Percentiles rank a stretch among this genome's conserved stretches.
phyloP scores from a whole-genome alignment of 2,797 vertebrate genomes.

The Mus spretus region DNA sequence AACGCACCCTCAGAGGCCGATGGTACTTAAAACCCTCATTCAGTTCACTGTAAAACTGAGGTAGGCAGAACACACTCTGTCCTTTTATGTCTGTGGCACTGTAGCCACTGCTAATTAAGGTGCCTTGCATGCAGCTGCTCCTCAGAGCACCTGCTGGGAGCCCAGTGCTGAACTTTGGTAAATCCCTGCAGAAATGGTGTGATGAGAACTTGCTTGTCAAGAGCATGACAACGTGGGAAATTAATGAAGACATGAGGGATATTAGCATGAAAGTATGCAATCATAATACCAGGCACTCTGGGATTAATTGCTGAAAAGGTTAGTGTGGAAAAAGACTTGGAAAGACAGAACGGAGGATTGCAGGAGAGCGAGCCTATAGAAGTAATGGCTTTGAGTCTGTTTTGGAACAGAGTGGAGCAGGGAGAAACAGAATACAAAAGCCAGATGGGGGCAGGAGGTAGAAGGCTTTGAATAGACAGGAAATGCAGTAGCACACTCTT shows the following conservation, averaged over 20 bases:
- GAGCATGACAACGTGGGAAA: not conserved
- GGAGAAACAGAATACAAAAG: not conserved
- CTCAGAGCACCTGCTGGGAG: not conserved
- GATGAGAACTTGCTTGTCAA: not conserved
- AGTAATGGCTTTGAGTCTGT: not conserved
- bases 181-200: not conserved
- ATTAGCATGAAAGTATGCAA: not conserved
- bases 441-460: not conserved
- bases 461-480: not conserved
- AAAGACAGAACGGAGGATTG: not conserved
- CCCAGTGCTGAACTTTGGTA: not conserved
- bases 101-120: not conserved
- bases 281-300: not conserved
- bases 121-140: not conserved
- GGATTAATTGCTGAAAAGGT: not conserved
- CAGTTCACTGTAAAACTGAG: slow-evolving; percentile 99
- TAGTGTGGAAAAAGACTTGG: not conserved
- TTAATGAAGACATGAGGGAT: slow-evolving; percentile 7
- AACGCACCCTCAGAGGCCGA: slow-evolving; percentile 96
- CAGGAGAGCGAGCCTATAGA: not conserved
- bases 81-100: not conserved
- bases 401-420: not conserved
- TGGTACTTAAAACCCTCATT: slow-evolving; percentile 98
- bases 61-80: slow-evolving; percentile 86
- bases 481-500: not conserved